phyloP scores from a whole-genome alignment of 2,113 vertebrate species.

The Alectura lathami region DNA sequence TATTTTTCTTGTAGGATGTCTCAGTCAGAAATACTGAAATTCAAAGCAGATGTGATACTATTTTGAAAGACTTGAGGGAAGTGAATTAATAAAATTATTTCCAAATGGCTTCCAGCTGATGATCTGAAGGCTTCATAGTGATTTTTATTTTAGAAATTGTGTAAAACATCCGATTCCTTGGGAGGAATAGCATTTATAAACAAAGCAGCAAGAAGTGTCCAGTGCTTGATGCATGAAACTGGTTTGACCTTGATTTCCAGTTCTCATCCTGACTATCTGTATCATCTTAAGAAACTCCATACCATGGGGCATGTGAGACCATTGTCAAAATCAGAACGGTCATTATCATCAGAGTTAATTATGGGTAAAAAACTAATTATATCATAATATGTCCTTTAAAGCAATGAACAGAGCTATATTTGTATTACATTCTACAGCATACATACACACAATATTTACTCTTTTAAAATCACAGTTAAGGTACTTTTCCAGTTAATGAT shows the following conservation, averaged over 20 bases:
- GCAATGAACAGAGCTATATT: neutral
- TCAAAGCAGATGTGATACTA: constrained; percentile 58
- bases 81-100: constrained; percentile 54
- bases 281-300: neutral
- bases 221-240: neutral
- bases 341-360: neutral
- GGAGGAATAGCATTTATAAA: neutral
- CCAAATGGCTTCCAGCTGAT: constrained; percentile 44
- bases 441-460: neutral
- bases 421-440: neutral
- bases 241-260: neutral
- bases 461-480: neutral
- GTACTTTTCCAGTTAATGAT: neutral
- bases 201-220: neutral
- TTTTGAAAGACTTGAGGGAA: constrained; percentile 51
- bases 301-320: neutral
- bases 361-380: neutral
- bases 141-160: neutral
- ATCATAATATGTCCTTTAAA: neutral
- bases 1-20: constrained; percentile 45
- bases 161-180: neutral
- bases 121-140: neutral
- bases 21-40: neutral
- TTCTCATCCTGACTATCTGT: neutral
- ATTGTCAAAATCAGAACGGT: neutral